A percentile compares a stretch with the other conserved stretches of the same genome.
Conservation (phyloP, 2,797 vertebrate genomes). For the Malurus splendens region DNA sequence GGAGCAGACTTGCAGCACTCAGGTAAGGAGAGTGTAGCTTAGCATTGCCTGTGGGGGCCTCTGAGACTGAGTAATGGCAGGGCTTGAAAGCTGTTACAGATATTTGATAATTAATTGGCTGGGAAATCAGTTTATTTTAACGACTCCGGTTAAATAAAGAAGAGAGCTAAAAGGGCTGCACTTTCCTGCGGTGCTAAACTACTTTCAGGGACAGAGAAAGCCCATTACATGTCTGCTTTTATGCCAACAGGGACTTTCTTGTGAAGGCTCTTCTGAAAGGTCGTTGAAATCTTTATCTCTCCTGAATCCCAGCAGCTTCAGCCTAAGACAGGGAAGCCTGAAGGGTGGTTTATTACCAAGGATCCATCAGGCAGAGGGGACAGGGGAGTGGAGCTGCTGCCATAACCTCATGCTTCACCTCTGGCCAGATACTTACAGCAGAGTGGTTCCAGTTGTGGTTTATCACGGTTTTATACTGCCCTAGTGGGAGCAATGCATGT, state of each 20-base stretch:
- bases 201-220: constrained; percentile 46
- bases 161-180: constrained; percentile 21
- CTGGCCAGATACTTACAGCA: constrained; percentile 3
- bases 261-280: constrained; percentile 32
- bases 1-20: neutral
- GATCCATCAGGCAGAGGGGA: constrained; percentile 2
- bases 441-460: constrained; percentile 5
- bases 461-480: constrained; percentile 35
- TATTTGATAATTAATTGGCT: constrained; percentile 62
- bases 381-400: neutral
- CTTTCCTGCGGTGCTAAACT: constrained; percentile 23
- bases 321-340: constrained; percentile 28
- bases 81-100: constrained; percentile 55
- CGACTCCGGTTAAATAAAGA: constrained; percentile 35
- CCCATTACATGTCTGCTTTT: constrained; percentile 45
- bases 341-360: constrained; percentile 34
- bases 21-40: constrained; percentile 15
- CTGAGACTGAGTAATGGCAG: constrained; percentile 29
- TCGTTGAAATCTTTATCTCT: constrained; percentile 31
- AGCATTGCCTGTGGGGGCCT: constrained; percentile 7
- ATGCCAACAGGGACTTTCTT: constrained; percentile 23
- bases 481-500: constrained; percentile 32
- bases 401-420: neutral
- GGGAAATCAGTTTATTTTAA: constrained; percentile 62
- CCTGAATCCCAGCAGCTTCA: constrained; percentile 3